Evolutionary conservation across 2,888 invertebrate genomes (phyloP).

Genomic region (Hyles lineata): DNA sequence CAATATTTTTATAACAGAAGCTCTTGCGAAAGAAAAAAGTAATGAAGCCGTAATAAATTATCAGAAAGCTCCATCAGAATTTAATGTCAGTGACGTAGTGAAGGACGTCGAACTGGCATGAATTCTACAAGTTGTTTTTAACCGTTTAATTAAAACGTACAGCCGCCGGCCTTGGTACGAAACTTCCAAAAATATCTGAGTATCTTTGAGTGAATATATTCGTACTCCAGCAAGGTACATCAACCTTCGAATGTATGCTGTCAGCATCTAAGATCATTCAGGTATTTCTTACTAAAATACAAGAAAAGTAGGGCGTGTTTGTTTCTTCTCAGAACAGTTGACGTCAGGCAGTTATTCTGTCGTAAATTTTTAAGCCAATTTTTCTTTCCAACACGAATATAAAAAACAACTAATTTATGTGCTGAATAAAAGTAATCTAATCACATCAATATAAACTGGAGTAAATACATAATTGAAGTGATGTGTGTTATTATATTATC

Average conservation of each 20-base stretch:
- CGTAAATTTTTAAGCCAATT: no score
- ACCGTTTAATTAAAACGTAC: conserved; percentile 18
- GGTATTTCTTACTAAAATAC: no score
- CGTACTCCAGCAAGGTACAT: not conserved
- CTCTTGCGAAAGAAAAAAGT: not conserved
- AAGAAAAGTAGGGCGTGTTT: no score
- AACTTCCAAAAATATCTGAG: conserved; percentile 22
- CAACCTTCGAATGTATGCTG: not conserved
- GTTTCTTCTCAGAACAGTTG: no score
- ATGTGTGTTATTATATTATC: not conserved
- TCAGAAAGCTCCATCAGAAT: conserved; percentile 29
- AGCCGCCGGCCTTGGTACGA: conserved; percentile 23
- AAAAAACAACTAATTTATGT: no score
- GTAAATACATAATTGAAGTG: not conserved
- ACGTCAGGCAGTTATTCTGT: no score
- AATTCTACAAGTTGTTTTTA: conserved; percentile 24
- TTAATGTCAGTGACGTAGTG: conserved; percentile 20
- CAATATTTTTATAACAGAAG: not conserved
- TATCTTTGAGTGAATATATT: not conserved
- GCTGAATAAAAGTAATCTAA: no score
- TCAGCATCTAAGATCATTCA: not conserved
- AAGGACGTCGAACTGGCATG: conserved; percentile 23
- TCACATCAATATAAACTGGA: no score
- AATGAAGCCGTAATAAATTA: not conserved
- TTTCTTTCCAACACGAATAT: no score